Percentiles rank a stretch among this genome's conserved stretches.
phyloP scores from a whole-genome alignment of 2,888 invertebrate species.

The Nasonia oneida region DNA sequence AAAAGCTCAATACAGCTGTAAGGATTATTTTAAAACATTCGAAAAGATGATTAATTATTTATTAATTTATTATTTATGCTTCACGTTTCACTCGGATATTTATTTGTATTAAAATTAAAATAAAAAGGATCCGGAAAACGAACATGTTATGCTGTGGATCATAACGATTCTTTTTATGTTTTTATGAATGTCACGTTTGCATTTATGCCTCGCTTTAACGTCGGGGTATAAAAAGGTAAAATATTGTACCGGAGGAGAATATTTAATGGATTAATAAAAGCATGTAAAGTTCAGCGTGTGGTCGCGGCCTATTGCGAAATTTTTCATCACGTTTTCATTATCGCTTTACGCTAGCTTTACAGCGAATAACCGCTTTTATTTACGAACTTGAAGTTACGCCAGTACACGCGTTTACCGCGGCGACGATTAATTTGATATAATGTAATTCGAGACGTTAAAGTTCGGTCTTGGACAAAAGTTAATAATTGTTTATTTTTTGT shows the following conservation, averaged over 20 bases:
- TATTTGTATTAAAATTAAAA: background rate
- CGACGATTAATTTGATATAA: background rate
- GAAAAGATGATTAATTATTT: background rate
- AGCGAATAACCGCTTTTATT: background rate
- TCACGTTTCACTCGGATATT: background rate
- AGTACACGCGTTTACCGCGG: background rate
- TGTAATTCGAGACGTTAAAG: background rate
- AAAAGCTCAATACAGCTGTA: no score
- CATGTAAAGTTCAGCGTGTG: constrained; percentile 31
- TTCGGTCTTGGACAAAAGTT: background rate
- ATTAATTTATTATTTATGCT: background rate
- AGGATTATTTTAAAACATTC: no score
- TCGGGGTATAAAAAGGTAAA: constrained; percentile 21
- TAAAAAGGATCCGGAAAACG: background rate
- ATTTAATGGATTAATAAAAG: constrained; percentile 50
- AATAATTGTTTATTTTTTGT: background rate
- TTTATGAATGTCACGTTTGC: constrained; percentile 58
- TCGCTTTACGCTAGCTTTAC: constrained; percentile 10
- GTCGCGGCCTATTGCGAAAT: constrained; percentile 1
- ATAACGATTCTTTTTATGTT: constrained; percentile 40
- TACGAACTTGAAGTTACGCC: background rate
- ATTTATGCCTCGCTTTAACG: constrained; percentile 47
- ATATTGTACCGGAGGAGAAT: constrained; percentile 27
- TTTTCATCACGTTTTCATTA: constrained; percentile 30
- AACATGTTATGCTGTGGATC: background rate